These are phyloP conservation scores for Margaritifera margaritifera DNA, from an alignment of 2,888 invertebrate genomes.

Conservation along the genomic window DNA sequence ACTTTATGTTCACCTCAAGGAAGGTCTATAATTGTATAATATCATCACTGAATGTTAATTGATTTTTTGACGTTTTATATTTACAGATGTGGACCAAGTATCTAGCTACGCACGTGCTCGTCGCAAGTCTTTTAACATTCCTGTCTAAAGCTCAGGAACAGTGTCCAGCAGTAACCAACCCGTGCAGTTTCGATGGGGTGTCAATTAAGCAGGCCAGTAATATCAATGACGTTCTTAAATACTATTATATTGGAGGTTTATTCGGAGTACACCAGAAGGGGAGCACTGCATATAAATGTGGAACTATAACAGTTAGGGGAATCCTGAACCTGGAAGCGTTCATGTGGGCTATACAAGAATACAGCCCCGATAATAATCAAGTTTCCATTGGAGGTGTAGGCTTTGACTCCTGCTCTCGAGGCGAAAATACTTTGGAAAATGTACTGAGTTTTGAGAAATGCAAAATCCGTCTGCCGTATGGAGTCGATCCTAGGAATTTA, in stretches of 20 bases:
- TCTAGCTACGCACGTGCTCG: neutral
- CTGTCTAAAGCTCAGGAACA: conserved; percentile 24
- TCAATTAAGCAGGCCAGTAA: conserved; percentile 23
- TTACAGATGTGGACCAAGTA: no score
- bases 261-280: conserved; percentile 58
- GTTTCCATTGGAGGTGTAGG: conserved; percentile 61
- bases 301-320: conserved; percentile 46
- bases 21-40: no score
- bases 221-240: conserved; percentile 18
- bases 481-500: conserved; percentile 51
- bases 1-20: no score
- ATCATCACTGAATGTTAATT: no score
- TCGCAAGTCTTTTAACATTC: conserved; percentile 4
- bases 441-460: conserved; percentile 61
- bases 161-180: conserved; percentile 16
- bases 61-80: no score
- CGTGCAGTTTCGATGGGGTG: conserved; percentile 30
- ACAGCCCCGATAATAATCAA: conserved; percentile 11
- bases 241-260: conserved; percentile 63
- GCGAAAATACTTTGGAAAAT: conserved; percentile 50
- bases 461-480: conserved; percentile 37
- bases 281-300: conserved; percentile 41
- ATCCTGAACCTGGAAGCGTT: conserved; percentile 71
- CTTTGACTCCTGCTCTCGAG: conserved; percentile 59
- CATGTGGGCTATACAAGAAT: conserved; percentile 68